These are phyloP conservation scores for Dryoscopus gambensis DNA, from an alignment of 2,113 vertebrate genomes.

Conservation along the genomic window DNA sequence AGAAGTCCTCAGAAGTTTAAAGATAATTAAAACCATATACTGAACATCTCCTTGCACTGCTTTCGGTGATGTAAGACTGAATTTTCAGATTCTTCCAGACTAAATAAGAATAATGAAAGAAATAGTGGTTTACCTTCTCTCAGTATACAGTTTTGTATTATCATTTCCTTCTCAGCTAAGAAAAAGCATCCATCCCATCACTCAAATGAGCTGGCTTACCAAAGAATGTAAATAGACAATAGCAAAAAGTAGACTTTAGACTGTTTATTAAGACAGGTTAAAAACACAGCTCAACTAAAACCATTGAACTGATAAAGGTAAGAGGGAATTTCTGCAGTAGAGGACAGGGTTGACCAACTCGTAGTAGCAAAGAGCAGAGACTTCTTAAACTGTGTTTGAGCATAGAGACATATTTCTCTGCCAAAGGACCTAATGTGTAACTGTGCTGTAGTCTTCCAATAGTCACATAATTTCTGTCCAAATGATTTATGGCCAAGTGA, in stretches of 20 bases:
- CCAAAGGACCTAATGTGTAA: not conserved
- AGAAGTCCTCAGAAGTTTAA: not conserved
- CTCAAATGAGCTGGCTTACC: not conserved
- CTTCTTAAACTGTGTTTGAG: not conserved
- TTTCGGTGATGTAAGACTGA: not conserved
- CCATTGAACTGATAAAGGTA: not conserved
- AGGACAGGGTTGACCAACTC: not conserved
- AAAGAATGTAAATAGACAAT: not conserved
- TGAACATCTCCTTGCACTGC: not conserved
- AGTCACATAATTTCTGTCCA: not conserved
- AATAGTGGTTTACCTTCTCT: not conserved
- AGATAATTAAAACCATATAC: not conserved
- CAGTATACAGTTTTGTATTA: not conserved
- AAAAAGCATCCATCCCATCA: not conserved
- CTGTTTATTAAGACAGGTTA: not conserved
- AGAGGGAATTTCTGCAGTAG: not conserved
- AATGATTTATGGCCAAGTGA: not conserved
- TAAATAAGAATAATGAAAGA: not conserved
- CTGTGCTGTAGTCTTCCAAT: rapidly evolving
- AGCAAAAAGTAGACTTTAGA: not conserved
- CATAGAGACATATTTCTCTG: not conserved
- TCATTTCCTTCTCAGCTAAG: not conserved
- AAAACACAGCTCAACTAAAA: not conserved
- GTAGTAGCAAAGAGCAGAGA: not conserved
- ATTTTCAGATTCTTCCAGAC: not conserved